Evolutionary conservation across 2,888 invertebrate species (phyloP).

Genomic region (Perizoma affinitatum): DNA sequence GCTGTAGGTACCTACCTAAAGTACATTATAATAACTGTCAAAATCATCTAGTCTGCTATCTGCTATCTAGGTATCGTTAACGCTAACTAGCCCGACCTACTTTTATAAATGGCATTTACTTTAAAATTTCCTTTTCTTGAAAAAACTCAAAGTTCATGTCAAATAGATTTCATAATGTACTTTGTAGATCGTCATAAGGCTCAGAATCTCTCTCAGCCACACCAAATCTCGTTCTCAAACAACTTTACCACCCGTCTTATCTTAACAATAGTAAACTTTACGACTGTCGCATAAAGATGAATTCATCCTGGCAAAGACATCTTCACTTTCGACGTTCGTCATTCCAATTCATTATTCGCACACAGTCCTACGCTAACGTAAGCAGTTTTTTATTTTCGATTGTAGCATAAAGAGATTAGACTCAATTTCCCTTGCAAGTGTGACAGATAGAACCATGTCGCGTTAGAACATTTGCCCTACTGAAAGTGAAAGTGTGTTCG

Average conservation of each 20-base stretch:
- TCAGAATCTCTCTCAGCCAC: conserved; percentile 75
- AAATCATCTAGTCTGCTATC: too few relatives aligned
- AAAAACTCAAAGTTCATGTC: conserved; percentile 55
- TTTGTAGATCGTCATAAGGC: conserved; percentile 75
- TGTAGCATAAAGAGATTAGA: conserved; percentile 4
- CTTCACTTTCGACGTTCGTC: conserved; percentile 64
- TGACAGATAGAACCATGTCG: conserved; percentile 44
- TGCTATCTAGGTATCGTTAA: too few relatives aligned
- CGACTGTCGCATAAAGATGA: conserved; percentile 5
- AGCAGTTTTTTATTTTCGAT: conserved; percentile 27
- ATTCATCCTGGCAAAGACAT: conserved; percentile 31
- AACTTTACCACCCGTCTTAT: conserved; percentile 36
- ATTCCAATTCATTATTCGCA: conserved; percentile 42
- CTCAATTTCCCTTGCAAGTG: conserved; percentile 28
- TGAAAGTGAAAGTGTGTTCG: conserved; percentile 79
- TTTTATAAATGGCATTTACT: too few relatives aligned
- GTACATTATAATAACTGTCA: too few relatives aligned
- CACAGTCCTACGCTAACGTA: conserved; percentile 46
- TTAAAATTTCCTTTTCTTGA: too few relatives aligned
- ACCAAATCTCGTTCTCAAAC: conserved; percentile 49
- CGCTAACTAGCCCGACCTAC: too few relatives aligned
- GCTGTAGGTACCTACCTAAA: too few relatives aligned
- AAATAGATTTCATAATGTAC: conserved; percentile 76
- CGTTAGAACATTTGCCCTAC: conserved; percentile 68
- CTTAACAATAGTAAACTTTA: conserved; percentile 44